These are phyloP conservation scores for Prolemur simus DNA, from an alignment of 2,113 vertebrate genomes.

Conservation along the genomic window DNA sequence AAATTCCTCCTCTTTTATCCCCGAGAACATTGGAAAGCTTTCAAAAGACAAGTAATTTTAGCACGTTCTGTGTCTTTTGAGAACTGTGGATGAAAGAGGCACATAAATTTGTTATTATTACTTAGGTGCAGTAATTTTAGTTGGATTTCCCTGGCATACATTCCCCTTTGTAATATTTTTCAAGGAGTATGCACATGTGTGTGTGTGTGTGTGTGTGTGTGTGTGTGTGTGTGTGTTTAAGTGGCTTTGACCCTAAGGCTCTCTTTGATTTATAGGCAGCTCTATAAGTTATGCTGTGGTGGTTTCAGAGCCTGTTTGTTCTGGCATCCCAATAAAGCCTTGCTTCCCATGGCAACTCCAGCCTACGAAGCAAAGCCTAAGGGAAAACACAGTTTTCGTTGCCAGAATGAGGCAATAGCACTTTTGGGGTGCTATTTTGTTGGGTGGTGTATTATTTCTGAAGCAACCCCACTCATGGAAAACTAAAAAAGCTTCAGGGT, in stretches of 20 bases:
- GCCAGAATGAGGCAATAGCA: conserved; percentile 68
- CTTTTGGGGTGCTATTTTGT: conserved; percentile 57
- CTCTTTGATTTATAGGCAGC: conserved; percentile 77
- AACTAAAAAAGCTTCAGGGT: not conserved
- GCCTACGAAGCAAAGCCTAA: conserved; percentile 67
- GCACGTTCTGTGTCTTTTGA: conserved; percentile 64
- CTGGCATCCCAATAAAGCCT: conserved; percentile 78
- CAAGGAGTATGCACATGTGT: conserved; percentile 36
- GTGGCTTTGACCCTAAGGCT: conserved; percentile 72
- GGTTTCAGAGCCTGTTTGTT: conserved; percentile 75
- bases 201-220: not conserved
- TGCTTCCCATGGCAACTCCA: conserved; percentile 77
- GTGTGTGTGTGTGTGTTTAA: conserved; percentile 41
- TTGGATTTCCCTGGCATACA: conserved; percentile 70
- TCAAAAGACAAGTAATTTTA: conserved; percentile 66
- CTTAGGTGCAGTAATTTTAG: conserved; percentile 58
- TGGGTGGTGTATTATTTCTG: conserved; percentile 49
- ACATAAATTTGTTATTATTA: conserved; percentile 72
- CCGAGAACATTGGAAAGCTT: conserved; percentile 47
- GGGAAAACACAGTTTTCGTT: conserved; percentile 64
- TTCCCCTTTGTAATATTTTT: conserved; percentile 74
- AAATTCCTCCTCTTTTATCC: conserved; percentile 3
- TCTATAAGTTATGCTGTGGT: conserved; percentile 62
- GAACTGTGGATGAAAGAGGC: conserved; percentile 71
- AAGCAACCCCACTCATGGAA: conserved; percentile 10